Evolutionary conservation across 1,140 invertebrate genomes (phyloP), one percentile per base, ranked within the genome.

Genomic region (Camponotus vicinus): DNA sequence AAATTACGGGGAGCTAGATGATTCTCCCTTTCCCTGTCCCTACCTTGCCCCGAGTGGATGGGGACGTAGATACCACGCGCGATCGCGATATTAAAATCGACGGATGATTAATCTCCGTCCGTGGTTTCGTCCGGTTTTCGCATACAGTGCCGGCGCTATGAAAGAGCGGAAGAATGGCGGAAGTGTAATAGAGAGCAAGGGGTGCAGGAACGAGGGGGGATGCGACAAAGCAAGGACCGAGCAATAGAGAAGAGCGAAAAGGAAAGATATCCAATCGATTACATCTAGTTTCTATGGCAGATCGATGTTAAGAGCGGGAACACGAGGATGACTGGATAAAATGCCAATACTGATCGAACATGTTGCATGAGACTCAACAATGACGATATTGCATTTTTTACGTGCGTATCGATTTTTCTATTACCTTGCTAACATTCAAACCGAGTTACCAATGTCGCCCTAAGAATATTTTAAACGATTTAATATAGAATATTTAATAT

Each of bases 71-170:
- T 75, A 78, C n/a, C 55, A 4, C 42, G 45, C n/a, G 55, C 59
- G 52, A 7, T 3, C 55, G 55, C 84, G 88, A 91, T 92, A 92
- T 92, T 91, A 91, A 92, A 91, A 92, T 91, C 89, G 87, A 92
- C 73, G 87, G 88, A 92, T 92, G 90, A 92, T 92, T 92, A 92
- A 92, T 92, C 83, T 92, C 64, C 64, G 49, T 21, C 55, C 34
- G 66, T 34, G 64, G 59, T 82, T 73, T 82, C 37, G 67, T 57
- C 45, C 77, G 66, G 73, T 42, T 27, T 27, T 77, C 49, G 57
- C 67, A 45, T 69, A 42, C 71, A 86, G 42, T 34, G 11, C 67
- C 63, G 57, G 21, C 11, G 13, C 80, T 34, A 61, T 67, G 70
- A 87, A 80, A 78, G 70, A 73, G 42, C 34, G 66, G 45, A 49